These are phyloP conservation scores for Holothuria glaberrima DNA, from an alignment of 35 echinoderm and acorn worm species.

Conservation along the genomic window DNA sequence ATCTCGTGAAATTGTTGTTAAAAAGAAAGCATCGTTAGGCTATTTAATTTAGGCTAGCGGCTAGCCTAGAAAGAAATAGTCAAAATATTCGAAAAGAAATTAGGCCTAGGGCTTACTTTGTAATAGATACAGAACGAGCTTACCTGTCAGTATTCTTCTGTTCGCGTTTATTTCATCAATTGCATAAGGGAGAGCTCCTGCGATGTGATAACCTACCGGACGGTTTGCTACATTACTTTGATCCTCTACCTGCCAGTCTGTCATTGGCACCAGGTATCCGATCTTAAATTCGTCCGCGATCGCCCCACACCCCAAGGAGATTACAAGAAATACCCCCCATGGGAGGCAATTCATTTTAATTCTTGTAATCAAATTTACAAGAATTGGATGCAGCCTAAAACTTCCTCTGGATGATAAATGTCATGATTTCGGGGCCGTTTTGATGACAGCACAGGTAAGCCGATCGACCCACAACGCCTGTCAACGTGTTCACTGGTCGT, in stretches of 20 bases:
- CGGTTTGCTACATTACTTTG: not conserved
- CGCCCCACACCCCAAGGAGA: not conserved
- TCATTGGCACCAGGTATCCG: conserved; percentile 23
- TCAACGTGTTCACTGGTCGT: no score
- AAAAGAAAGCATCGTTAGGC: no score
- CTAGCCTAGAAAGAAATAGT: no score
- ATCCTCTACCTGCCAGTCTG: conserved; percentile 32
- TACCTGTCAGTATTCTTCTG: not conserved
- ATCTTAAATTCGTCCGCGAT: not conserved
- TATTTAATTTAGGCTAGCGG: no score
- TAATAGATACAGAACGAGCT: not conserved
- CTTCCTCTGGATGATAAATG: no score
- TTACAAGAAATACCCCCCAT: not conserved
- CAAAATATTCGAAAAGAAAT: no score
- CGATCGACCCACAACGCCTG: no score
- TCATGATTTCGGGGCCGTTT: no score
- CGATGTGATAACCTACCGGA: not conserved
- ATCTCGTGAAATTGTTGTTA: no score
- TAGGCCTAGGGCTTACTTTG: no score
- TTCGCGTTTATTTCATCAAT: conserved; percentile 13
- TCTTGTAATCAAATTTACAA: not conserved
- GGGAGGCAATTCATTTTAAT: not conserved
- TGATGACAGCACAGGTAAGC: no score
- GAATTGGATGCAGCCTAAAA: no score
- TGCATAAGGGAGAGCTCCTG: not conserved